These are phyloP conservation scores for Hetaerina titia DNA, from an alignment of 2,888 invertebrate genomes.

Conservation along the genomic window DNA sequence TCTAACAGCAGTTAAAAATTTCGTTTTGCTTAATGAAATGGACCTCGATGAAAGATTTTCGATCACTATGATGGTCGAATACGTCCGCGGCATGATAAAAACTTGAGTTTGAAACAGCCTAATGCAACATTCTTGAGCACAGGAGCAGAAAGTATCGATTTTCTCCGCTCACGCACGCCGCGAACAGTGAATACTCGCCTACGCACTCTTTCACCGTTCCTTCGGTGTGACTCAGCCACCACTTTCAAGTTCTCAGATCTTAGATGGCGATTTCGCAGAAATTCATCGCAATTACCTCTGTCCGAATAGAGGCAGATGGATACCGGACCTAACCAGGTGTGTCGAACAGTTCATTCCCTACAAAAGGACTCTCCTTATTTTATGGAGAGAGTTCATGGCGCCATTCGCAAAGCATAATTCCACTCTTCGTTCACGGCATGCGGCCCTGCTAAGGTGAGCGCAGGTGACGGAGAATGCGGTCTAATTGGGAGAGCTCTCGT, in stretches of 20 bases:
- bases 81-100: too few relatives aligned
- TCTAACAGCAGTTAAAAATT: too few relatives aligned
- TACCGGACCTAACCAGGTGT: background rate
- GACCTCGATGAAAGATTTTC: background rate
- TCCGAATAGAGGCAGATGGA: background rate
- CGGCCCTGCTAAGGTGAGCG: background rate
- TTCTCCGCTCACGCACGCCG: background rate
- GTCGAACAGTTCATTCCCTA: background rate
- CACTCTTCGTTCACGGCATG: too few relatives aligned
- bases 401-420: background rate
- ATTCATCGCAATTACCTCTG: background rate
- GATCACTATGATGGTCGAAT: background rate
- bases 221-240: too few relatives aligned
- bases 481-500: constrained; percentile 27
- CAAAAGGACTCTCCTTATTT: background rate
- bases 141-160: background rate
- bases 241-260: background rate
- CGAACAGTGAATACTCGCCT: too few relatives aligned
- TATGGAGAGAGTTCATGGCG: background rate
- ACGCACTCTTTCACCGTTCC: too few relatives aligned
- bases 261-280: background rate
- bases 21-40: background rate
- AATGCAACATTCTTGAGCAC: background rate
- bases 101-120: too few relatives aligned
- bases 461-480: constrained; percentile 18